Evolutionary conservation across 2,113 vertebrate genomes (phyloP).

Genomic region (Limnothrissa miodon): DNA sequence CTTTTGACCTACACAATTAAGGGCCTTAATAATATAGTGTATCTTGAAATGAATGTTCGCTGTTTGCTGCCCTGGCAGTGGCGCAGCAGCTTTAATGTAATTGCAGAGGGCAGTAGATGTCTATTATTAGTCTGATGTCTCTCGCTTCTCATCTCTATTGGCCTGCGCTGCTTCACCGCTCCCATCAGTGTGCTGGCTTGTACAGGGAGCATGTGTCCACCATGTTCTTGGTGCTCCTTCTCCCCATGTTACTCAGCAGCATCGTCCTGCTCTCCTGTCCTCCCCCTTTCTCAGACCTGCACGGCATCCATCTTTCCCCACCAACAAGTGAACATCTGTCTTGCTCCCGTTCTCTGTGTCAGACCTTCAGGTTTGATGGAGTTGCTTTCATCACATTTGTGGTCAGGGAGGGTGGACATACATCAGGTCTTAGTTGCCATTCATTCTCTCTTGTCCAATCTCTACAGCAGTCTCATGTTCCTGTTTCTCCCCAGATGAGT

Average conservation of each 20-base stretch:
- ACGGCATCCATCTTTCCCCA: not conserved
- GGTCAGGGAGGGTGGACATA: not conserved
- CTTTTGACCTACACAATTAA: conserved; percentile 31
- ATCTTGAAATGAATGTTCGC: conserved; percentile 35
- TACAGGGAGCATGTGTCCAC: not conserved
- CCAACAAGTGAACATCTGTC: not conserved
- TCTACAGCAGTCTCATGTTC: not conserved
- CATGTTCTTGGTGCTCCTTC: not conserved
- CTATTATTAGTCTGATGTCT: conserved; percentile 37
- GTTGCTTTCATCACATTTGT: not conserved
- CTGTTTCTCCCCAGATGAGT: not conserved
- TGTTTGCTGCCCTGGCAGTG: conserved; percentile 30
- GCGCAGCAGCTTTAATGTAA: conserved; percentile 26
- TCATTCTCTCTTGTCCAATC: not conserved
- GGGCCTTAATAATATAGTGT: conserved; percentile 31
- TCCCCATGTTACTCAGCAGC: not conserved
- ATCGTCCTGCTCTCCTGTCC: not conserved
- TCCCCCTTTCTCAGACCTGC: not conserved
- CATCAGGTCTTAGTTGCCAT: not conserved
- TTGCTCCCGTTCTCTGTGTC: not conserved
- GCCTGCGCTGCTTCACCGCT: not conserved
- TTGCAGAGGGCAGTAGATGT: conserved; percentile 29
- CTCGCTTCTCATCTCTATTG: conserved; percentile 23
- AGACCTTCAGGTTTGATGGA: not conserved
- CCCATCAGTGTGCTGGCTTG: not conserved